Evolutionary conservation across 2,113 vertebrate species (phyloP), one percentile per base, ranked within the genome.

Genomic region (Puntigrus tetrazona): DNA sequence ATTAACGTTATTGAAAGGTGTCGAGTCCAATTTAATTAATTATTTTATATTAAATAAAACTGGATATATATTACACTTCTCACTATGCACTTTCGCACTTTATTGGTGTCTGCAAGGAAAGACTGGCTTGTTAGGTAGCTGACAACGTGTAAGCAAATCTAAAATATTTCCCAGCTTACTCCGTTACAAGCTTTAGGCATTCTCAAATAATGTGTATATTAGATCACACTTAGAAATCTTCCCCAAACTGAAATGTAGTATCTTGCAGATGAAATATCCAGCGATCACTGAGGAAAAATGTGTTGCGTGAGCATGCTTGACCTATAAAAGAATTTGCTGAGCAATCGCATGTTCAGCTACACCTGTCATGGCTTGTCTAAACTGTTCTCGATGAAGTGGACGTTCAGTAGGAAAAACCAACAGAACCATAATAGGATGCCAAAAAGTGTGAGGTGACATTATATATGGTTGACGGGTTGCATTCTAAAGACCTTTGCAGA

Each of bases 281-380:
- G 7, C 5, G 1, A 3, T 41, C 55, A 41, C 9, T 18, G 36
- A 41, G 4, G 4, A 36, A 74, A 72, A 65, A 73, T 38, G 47
- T 77, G 70, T 70, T 69, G 25, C 47, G 50, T 50, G 20, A 57
- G 22, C 27, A 67, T 55, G 72, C 41, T 81, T 73, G 18, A 67
- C 52, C 38, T 63, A 29, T 29, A 10, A 65, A 67, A 65, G 36
- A 65, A 80, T 63, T 43, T 75, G 72, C 65, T 78, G 9, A 38
- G 31, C 77, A 41, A 43, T 27, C 55, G 27, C 20, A 78, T 55
- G 36, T 78, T 18, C 43, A 57, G 63, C 75, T 41, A 7, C 55
- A 75, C 84, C 65, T 82, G 81, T 79, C 57, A 38, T 36, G 65
- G 4, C 84, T 67, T 83, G 75, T 55, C 29, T 5, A 41, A 63